Percentiles rank a stretch among this genome's conserved stretches.
These are phyloP conservation scores for Drosophila cardini DNA, from an alignment of 1,140 invertebrate species.

Conservation along the genomic window DNA sequence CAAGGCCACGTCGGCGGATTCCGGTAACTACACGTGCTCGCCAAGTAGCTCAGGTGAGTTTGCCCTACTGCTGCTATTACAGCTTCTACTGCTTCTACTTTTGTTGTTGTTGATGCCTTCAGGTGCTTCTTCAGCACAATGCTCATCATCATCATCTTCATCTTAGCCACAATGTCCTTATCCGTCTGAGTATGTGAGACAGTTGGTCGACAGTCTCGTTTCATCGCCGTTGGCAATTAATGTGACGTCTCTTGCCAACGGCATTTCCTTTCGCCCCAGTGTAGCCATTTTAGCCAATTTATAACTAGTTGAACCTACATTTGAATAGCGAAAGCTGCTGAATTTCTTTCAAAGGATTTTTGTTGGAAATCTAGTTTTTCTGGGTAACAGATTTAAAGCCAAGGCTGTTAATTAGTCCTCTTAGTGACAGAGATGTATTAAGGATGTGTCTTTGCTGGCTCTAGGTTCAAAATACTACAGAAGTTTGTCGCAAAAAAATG, in stretches of 20 bases:
- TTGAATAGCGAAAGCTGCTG: too few species aligned
- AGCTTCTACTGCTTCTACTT: neutral
- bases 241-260: constrained; percentile 53
- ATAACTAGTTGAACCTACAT: too few species aligned
- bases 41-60: constrained; percentile 87
- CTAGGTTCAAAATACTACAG: too few species aligned
- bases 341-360: too few species aligned
- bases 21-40: constrained; percentile 95
- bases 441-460: too few species aligned
- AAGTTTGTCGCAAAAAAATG: too few species aligned
- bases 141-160: constrained; percentile 24
- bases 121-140: neutral
- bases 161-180: constrained; percentile 41
- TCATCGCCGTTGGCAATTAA: constrained; percentile 58
- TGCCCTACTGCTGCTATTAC: neutral
- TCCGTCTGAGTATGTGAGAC: constrained; percentile 43
- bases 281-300: too few species aligned
- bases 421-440: too few species aligned
- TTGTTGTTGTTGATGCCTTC: constrained; percentile 5
- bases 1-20: constrained; percentile 90
- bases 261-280: constrained; percentile 11
- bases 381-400: too few species aligned
- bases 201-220: constrained; percentile 43
- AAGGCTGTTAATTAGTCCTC: too few species aligned
- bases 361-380: too few species aligned